Percentiles rank a stretch among this genome's conserved stretches.
phyloP scores from a whole-genome alignment of 2,888 invertebrate genomes.

The Philaethria dido region DNA sequence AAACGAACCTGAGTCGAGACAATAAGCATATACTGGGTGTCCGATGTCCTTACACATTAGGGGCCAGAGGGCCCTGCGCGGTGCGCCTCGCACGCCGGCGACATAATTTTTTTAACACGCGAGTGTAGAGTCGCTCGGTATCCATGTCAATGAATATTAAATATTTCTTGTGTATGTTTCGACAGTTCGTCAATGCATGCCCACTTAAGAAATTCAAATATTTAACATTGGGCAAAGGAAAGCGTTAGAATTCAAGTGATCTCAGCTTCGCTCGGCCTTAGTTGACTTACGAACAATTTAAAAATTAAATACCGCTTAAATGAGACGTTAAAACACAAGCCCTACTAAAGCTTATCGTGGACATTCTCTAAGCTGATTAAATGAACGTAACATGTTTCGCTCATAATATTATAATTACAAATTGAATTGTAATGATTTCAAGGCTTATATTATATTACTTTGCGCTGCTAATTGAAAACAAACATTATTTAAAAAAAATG shows the following conservation, averaged over 20 bases:
- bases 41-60: slow-evolving; percentile 64
- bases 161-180: slow-evolving; percentile 72
- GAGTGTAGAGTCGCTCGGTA: slow-evolving; percentile 56
- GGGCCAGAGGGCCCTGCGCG: slow-evolving; percentile 44
- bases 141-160: slow-evolving; percentile 75
- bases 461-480: neutral
- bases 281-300: slow-evolving; percentile 81
- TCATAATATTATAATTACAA: slow-evolving; percentile 18
- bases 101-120: slow-evolving; percentile 59
- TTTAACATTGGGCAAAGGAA: slow-evolving; percentile 81
- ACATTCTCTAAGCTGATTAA: slow-evolving; percentile 44
- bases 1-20: slow-evolving; percentile 74
- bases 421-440: neutral
- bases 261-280: slow-evolving; percentile 70
- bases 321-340: slow-evolving; percentile 72
- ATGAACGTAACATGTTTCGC: slow-evolving; percentile 14
- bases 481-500: neutral
- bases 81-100: slow-evolving; percentile 50
- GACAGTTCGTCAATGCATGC: slow-evolving; percentile 78
- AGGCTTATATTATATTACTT: neutral
- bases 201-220: slow-evolving; percentile 83
- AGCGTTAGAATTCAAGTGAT: slow-evolving; percentile 84
- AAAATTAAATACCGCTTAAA: slow-evolving; percentile 79
- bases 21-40: slow-evolving; percentile 62
- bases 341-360: slow-evolving; percentile 60